Conservation (phyloP, 2,888 invertebrate genomes). For the Chrysomela aeneicollis region DNA sequence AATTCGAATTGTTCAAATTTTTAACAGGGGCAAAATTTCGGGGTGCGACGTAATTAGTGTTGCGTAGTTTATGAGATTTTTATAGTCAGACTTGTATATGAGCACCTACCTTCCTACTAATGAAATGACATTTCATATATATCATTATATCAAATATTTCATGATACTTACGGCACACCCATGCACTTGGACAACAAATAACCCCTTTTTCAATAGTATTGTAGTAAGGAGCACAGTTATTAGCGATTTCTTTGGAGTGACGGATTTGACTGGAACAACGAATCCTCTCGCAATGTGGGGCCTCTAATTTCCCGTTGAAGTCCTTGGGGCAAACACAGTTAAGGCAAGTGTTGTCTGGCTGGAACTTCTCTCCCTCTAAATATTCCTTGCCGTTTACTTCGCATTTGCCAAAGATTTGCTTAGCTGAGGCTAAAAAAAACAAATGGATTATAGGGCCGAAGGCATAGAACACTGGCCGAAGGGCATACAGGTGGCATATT, state of each 20-base stretch:
- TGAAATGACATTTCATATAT: no score
- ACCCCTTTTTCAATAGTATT: background rate
- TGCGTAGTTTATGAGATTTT: no score
- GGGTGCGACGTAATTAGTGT: no score
- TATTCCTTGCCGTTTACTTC: conserved; percentile 1
- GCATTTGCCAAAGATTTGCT: conserved; percentile 6
- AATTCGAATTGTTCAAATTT: no score
- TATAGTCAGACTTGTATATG: no score
- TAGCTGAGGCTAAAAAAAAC: conserved; percentile 13
- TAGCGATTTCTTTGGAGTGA: conserved; percentile 19
- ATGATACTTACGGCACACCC: conserved; percentile 38
- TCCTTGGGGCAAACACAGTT: conserved; percentile 24
- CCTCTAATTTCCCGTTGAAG: conserved; percentile 25
- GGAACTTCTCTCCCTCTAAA: conserved; percentile 14
- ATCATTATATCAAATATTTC: no score
- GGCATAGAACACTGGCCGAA: no score
- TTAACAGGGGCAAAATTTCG: no score
- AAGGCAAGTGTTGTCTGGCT: conserved; percentile 22
- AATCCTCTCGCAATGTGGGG: conserved; percentile 21
- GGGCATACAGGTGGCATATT: no score
- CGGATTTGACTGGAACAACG: conserved; percentile 21
- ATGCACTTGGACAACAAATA: conserved; percentile 33
- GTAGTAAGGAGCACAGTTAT: conserved; percentile 28
- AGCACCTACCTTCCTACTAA: no score
- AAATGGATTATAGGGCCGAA: no score